Evolutionary conservation across 2,888 invertebrate genomes (phyloP), one percentile per base, ranked within the genome.

Genomic region (Aphodius granarius): DNA sequence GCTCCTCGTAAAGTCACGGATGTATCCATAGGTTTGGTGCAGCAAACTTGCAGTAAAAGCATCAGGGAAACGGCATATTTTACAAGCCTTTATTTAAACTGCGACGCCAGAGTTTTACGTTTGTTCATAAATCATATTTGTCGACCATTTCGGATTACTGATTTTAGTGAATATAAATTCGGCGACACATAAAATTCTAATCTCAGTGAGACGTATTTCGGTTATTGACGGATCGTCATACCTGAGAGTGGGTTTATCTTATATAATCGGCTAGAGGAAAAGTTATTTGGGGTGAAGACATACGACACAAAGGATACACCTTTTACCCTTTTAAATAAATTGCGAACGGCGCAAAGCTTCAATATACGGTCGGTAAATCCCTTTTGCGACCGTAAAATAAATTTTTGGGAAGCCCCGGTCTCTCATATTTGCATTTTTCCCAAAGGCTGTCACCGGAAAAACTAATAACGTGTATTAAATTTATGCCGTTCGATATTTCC

Each of bases 401-500:
- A 43, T 43, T 43, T 43, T 43, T 43, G 43, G 43, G 43, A 43
- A 43, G 43, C 43, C 43, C 9, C n/a, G n/a, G n/a, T n/a, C 43
- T 43, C 43, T 68, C 68, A 22, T 22, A 68, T 68, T 68, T 68
- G 68, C 68, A 68, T 68, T 22, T 68, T 66, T 66, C 22, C 19
- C 68, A 18, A 22, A 20, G 68, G 68, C 68, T 20, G n/a, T 20
- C 78, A 76, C 73, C 78, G 80, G 79, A 81, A 80, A 78, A 80
- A 80, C 82, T 83, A 83, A 82, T 82, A 83, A 82, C 79, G 78
- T 81, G 79, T 81, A 78, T 80, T 78, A 81, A 80, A 81, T 83
- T 83, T 82, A 82, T 80, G 82, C 80, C 80, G 76, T 79, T 75
- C 76, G 76, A 79, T 78, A 77, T 74, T 78, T 79, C 74, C 72